A percentile compares a stretch with the other conserved stretches of the same genome.
phyloP scores from a whole-genome alignment of 2,888 invertebrate genomes.

The Lepidocyrtinus sp. region DNA sequence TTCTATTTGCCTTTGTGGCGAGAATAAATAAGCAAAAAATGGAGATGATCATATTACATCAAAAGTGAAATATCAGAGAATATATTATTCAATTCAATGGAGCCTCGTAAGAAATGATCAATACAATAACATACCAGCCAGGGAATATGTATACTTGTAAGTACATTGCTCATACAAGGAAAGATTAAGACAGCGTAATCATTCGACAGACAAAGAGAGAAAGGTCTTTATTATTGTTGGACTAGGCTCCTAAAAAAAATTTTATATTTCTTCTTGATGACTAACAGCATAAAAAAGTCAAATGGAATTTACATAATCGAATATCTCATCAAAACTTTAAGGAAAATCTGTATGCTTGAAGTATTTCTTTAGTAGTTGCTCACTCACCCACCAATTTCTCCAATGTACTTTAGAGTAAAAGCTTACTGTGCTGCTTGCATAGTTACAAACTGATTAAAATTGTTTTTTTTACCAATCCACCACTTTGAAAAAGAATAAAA shows the following conservation, averaged over 20 bases:
- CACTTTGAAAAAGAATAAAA: no score
- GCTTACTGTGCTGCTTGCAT: no score
- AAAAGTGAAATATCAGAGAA: slow-evolving; percentile 14
- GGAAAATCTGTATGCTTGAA: no score
- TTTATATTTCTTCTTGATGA: neutral
- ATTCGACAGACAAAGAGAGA: slow-evolving; percentile 2
- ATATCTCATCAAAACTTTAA: no score
- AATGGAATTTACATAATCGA: slow-evolving; percentile 48
- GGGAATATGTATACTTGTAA: slow-evolving; percentile 1
- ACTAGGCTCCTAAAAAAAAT: neutral
- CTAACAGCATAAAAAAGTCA: slow-evolving; percentile 25
- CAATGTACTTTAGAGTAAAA: no score
- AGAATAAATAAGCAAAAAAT: slow-evolving; percentile 55
- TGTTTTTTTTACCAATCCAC: no score
- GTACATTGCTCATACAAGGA: slow-evolving; percentile 12
- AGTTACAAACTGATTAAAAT: no score
- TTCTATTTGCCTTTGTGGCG: slow-evolving; percentile 41
- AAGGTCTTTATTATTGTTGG: no score
- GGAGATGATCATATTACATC: slow-evolving; percentile 45
- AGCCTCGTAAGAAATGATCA: no score
- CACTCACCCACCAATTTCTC: no score
- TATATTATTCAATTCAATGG: no score
- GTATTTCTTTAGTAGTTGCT: no score
- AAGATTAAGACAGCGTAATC: slow-evolving; percentile 30
- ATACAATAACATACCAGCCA: neutral